Conservation (phyloP, 2,888 invertebrate genomes). For the Junonia oenone region DNA sequence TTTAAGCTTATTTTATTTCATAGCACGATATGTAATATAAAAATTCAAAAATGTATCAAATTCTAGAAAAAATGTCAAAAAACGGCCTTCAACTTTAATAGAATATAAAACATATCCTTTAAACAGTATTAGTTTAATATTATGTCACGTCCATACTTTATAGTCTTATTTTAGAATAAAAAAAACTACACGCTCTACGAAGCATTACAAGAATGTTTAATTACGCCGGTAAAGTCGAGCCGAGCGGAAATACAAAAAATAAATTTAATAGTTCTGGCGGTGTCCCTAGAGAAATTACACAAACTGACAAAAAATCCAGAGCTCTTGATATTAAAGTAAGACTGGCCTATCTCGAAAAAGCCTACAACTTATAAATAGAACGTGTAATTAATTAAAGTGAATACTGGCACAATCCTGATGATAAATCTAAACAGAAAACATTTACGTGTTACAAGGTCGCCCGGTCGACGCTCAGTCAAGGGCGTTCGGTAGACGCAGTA, state of each 20-base stretch:
- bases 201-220: constrained; percentile 17
- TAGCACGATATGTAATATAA: no score
- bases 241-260: background rate
- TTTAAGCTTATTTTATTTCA: no score
- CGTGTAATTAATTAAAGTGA: constrained; percentile 24
- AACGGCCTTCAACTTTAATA: background rate
- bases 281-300: background rate
- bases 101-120: background rate
- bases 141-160: constrained; percentile 6
- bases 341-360: background rate
- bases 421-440: constrained; percentile 64
- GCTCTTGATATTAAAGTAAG: background rate
- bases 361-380: constrained; percentile 17
- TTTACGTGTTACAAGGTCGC: constrained; percentile 69
- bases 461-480: constrained; percentile 74
- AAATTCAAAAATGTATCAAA: background rate
- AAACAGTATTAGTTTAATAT: background rate
- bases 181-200: constrained; percentile 8
- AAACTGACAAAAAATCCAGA: background rate
- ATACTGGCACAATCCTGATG: constrained; percentile 45
- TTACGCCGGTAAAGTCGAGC: background rate
- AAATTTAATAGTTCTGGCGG: background rate
- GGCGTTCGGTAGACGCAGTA: constrained; percentile 67
- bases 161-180: constrained; percentile 5
- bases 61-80: background rate